phyloP scores from a whole-genome alignment of 2,888 invertebrate species.

The Liodrosophila aerea region DNA sequence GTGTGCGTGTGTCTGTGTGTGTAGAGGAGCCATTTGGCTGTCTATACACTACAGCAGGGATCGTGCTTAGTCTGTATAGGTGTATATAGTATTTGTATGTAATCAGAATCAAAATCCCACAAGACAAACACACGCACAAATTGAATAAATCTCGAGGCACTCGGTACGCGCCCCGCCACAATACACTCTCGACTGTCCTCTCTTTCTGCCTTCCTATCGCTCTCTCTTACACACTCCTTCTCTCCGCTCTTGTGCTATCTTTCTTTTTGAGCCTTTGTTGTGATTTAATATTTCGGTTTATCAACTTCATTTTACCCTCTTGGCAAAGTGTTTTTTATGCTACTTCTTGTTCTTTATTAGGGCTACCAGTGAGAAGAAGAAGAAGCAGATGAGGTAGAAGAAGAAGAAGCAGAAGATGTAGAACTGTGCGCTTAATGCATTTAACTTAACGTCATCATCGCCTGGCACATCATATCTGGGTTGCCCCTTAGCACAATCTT shows the following conservation, averaged over 20 bases:
- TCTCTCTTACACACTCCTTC: neutral
- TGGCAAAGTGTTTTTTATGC: constrained; percentile 10
- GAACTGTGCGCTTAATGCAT: constrained; percentile 17
- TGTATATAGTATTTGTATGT: neutral
- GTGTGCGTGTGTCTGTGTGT: too few relatives aligned
- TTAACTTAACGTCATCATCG: constrained; percentile 34
- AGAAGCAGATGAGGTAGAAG: too few relatives aligned
- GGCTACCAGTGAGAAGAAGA: constrained; percentile 13
- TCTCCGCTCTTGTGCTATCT: neutral
- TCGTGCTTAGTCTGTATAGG: neutral
- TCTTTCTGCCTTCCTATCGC: neutral
- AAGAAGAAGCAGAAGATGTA: too few relatives aligned
- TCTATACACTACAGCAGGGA: neutral
- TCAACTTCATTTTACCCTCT: constrained; percentile 36
- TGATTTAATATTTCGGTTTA: constrained; percentile 63
- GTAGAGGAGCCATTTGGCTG: neutral
- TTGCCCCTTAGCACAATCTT: constrained; percentile 10
- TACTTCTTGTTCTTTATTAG: constrained; percentile 13
- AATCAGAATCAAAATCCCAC: neutral
- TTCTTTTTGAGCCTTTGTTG: constrained; percentile 40
- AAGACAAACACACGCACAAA: constrained; percentile 36
- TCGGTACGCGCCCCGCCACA: neutral
- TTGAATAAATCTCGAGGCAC: constrained; percentile 44
- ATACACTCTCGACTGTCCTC: too few relatives aligned
- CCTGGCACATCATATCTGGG: constrained; percentile 14